Percentiles rank a stretch among this genome's conserved stretches.
phyloP scores from a whole-genome alignment of 2,113 vertebrate species.

The Ammodytes marinus region DNA sequence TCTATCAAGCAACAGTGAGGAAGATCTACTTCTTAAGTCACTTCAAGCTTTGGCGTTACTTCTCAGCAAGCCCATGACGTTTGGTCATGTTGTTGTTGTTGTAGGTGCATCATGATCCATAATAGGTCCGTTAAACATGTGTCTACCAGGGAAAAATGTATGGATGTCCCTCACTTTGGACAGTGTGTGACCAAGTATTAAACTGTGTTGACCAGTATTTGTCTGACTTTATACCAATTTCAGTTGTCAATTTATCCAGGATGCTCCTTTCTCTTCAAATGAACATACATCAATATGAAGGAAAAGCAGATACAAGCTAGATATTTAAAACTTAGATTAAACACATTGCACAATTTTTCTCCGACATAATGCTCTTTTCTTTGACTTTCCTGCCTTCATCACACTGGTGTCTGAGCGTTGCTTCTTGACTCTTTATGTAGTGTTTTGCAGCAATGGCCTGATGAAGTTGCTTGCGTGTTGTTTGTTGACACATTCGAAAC shows the following conservation, averaged over 20 bases:
- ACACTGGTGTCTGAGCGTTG: background rate
- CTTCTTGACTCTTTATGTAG: background rate
- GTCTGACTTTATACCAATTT: background rate
- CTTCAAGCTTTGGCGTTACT: background rate
- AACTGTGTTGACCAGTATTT: background rate
- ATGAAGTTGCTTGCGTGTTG: background rate
- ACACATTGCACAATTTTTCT: background rate
- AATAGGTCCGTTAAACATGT: background rate
- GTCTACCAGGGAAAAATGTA: background rate
- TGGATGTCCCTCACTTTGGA: background rate
- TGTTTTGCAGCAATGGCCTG: background rate
- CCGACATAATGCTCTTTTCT: background rate
- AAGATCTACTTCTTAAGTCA: background rate
- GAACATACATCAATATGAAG: background rate
- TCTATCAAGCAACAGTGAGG: conserved; percentile 1
- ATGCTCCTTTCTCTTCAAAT: background rate
- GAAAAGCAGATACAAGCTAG: background rate
- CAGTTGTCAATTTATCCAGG: background rate
- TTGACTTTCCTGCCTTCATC: background rate
- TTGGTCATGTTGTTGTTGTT: background rate
- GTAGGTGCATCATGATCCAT: background rate
- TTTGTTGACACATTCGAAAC: conserved; percentile 30
- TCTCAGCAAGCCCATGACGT: background rate
- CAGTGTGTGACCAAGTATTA: background rate
- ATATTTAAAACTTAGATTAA: background rate